phyloP scores from a whole-genome alignment of 2,797 vertebrate genomes.

The Steatocranus sp. region DNA sequence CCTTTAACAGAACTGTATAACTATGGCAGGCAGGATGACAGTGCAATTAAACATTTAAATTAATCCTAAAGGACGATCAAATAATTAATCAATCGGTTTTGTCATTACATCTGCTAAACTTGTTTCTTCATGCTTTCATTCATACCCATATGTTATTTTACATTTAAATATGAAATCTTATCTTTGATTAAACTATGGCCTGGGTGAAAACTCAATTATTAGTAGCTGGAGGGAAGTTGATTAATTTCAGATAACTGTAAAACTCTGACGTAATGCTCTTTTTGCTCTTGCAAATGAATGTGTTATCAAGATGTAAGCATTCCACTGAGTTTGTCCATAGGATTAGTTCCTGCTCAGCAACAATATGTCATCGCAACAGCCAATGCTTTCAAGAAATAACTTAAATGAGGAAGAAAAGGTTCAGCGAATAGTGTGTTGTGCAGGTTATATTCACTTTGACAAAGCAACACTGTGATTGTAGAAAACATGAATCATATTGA shows the following conservation, averaged over 20 bases:
- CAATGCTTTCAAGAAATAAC: neutral
- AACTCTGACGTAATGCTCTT: conserved; percentile 4
- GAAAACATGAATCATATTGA: neutral
- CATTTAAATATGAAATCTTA: conserved; percentile 6
- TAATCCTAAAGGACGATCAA: neutral
- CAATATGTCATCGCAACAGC: neutral
- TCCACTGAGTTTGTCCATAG: neutral
- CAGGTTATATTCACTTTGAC: neutral
- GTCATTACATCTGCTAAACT: conserved; percentile 1
- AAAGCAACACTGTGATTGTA: neutral
- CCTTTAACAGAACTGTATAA: neutral
- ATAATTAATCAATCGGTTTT: neutral
- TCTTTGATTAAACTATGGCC: conserved; percentile 24
- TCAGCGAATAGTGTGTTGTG: neutral
- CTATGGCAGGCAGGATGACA: neutral
- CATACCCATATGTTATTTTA: neutral
- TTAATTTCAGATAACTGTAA: conserved; percentile 49
- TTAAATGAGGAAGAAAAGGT: neutral
- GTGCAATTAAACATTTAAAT: conserved; percentile 9
- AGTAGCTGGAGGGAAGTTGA: conserved; percentile 23
- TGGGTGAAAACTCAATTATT: conserved; percentile 49
- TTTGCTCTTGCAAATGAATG: conserved; percentile 20
- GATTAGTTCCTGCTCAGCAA: neutral
- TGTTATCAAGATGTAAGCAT: conserved; percentile 13
- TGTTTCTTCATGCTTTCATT: neutral